Evolutionary conservation across 1,140 invertebrate genomes (phyloP).

Genomic region (Odontomachus brunneus): DNA sequence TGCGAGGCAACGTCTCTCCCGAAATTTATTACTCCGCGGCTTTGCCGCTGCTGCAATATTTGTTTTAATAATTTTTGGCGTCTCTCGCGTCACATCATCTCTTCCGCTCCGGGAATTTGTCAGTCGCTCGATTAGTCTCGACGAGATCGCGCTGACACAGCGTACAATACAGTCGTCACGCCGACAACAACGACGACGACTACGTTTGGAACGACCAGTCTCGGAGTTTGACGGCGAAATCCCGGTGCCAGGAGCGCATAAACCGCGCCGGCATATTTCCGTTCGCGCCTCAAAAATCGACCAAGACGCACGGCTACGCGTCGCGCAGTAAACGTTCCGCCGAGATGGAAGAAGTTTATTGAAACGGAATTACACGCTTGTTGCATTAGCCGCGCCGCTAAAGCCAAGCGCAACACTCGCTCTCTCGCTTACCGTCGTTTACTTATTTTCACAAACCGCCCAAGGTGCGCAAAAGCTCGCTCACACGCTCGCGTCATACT

Average conservation of each 20-base stretch:
- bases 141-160: too few relatives aligned
- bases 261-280: slow-evolving; percentile 39
- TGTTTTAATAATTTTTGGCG: too few relatives aligned
- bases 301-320: neutral
- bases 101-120: too few relatives aligned
- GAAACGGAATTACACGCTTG: slow-evolving; percentile 34
- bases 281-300: slow-evolving; percentile 39
- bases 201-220: neutral
- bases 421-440: neutral
- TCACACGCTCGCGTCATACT: neutral
- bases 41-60: too few relatives aligned
- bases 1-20: too few relatives aligned
- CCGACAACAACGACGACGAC: too few relatives aligned
- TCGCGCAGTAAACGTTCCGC: slow-evolving; percentile 14
- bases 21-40: too few relatives aligned
- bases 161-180: too few relatives aligned
- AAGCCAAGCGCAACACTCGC: slow-evolving; percentile 13
- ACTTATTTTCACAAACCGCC: slow-evolving; percentile 45
- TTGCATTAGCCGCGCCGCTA: neutral
- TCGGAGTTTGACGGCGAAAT: slow-evolving; percentile 17
- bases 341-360: slow-evolving; percentile 46
- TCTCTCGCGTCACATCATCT: too few relatives aligned
- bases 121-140: too few relatives aligned
- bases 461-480: neutral
- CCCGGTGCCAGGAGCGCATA: neutral